Evolutionary conservation across 1,140 invertebrate genomes (phyloP), one percentile per base, ranked within the genome.

Genomic region (Caenorhabditis latens): DNA sequence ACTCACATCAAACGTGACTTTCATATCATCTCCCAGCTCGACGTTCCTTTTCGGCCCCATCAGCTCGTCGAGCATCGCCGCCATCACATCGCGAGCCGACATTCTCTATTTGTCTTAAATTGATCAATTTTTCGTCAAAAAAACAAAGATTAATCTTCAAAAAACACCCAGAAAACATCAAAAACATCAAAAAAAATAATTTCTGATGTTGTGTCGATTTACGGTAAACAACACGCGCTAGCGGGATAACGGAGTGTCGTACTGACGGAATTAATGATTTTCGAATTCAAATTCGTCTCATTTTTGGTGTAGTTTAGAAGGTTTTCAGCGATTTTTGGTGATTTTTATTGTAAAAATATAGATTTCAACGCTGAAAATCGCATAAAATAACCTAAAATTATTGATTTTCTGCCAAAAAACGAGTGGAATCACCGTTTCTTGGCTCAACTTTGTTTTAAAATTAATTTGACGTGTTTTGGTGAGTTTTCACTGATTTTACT

Each of bases 21-120:
- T 75, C 2, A 50, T 43, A 40, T 85, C 84, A 24, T 65, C 42
- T n/a, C 87, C 87, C 6, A 82, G 32, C 5, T 85, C 75, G 9
- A 82, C 50, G 24, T 88, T 88, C 42, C 87, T 24, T 55, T 79
- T 85, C 4, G 83, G 42, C n/a, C 87, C 87, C 87, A 88, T 88
- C 4, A 88, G 61, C 75, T 88, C 87, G 48, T 88, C 87, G 53
- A 88, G 84, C 87, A 88, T 88, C 9, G 86, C 86, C 16, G 86
- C 79, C 86, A 87, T 87, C 43, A 16, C 63, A 79, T 71, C 50
- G 2, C 63, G 63, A 46, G 84, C 84, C 19, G 84, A 85, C 84
- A 83, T 87, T 24, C 40, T n/a, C 21, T 57, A 2, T 57, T 16
- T 84, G n/a, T 40, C 55, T 84, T 46, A 43, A 79, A 79, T 53